phyloP scores from a whole-genome alignment of 2,888 invertebrate species.

The Mythimna pallens region DNA sequence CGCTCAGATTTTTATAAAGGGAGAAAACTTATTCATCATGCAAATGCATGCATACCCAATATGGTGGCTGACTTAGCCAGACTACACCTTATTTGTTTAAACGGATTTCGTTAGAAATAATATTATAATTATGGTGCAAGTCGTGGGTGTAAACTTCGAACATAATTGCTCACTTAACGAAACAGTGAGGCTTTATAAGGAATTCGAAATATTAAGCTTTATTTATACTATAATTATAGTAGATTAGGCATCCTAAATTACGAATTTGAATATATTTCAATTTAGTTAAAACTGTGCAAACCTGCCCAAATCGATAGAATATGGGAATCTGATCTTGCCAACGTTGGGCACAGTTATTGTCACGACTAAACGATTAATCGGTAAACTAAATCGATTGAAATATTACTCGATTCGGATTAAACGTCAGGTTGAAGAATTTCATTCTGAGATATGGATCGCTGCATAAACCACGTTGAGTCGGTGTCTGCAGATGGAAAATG shows the following conservation, averaged over 20 bases:
- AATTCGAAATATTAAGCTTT: conserved; percentile 17
- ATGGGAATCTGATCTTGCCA: neutral
- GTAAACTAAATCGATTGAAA: conserved; percentile 54
- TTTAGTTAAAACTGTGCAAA: neutral
- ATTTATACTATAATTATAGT: conserved; percentile 5
- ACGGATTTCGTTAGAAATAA: conserved; percentile 11
- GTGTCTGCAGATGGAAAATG: conserved; percentile 72
- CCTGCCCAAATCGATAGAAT: conserved; percentile 4
- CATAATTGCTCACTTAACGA: conserved; percentile 38
- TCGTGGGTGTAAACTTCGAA: conserved; percentile 38
- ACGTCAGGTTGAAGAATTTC: conserved; percentile 61
- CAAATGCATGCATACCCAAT: neutral
- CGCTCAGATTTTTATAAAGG: neutral
- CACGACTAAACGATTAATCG: conserved; percentile 43
- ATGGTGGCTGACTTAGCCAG: neutral
- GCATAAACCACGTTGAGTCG: conserved; percentile 66
- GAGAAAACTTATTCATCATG: neutral
- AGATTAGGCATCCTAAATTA: conserved; percentile 8
- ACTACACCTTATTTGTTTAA: conserved; percentile 7
- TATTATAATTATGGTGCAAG: conserved; percentile 29
- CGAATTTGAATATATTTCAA: neutral
- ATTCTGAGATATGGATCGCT: conserved; percentile 63
- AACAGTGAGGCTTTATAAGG: conserved; percentile 11
- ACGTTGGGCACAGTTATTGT: conserved; percentile 9
- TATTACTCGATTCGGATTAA: conserved; percentile 50